These are phyloP conservation scores for Nannoperca obscura DNA, from an alignment of 2,797 vertebrate genomes.

Conservation along the genomic window DNA sequence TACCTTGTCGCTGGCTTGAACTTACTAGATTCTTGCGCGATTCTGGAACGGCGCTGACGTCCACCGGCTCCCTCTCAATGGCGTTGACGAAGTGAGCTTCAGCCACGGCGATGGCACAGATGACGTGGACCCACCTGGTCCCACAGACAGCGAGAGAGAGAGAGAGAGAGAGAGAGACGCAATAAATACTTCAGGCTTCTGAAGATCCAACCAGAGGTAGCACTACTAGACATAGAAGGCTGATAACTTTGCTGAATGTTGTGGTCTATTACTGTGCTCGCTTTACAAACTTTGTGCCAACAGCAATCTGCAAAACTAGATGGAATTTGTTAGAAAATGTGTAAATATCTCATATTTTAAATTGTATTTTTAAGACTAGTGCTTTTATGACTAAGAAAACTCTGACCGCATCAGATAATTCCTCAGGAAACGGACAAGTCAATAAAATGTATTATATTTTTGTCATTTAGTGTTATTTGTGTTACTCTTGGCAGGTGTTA, in stretches of 20 bases:
- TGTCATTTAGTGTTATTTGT: neutral
- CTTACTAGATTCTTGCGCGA: constrained; percentile 94
- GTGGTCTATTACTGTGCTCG: neutral
- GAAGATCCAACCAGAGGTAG: neutral
- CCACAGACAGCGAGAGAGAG: no score
- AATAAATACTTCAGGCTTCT: neutral
- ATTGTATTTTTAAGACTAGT: neutral
- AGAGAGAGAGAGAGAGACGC: neutral
- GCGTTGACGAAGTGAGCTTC: constrained; percentile 93
- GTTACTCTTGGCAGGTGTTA: neutral
- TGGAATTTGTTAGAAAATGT: neutral
- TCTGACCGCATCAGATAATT: neutral
- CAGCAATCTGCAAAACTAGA: neutral
- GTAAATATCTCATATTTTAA: neutral
- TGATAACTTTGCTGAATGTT: neutral
- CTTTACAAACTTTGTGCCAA: neutral
- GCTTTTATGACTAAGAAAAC: neutral
- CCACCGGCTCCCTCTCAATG: constrained; percentile 93
- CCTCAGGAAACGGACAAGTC: neutral
- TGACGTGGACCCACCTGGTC: constrained; percentile 94
- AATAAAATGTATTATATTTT: neutral
- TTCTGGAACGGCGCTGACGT: constrained; percentile 91
- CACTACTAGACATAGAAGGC: neutral
- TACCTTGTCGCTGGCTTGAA: neutral
- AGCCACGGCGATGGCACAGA: constrained; percentile 95